Conservation (phyloP, 1,140 invertebrate genomes). For the Pogonomyrmex barbatus region DNA sequence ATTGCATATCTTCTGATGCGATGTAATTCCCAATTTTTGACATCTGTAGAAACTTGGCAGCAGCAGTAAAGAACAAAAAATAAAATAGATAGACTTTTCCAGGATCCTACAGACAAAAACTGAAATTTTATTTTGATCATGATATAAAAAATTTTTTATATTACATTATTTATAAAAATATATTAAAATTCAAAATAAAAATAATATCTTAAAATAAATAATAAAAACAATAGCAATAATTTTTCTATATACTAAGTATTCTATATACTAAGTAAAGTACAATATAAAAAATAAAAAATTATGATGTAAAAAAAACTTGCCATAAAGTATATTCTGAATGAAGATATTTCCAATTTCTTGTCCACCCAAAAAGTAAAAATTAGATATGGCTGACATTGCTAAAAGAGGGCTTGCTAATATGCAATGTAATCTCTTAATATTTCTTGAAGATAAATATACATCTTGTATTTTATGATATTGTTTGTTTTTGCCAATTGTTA, state of each 20-base stretch:
- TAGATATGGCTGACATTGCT: slow-evolving; percentile 92
- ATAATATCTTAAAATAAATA: slow-evolving; percentile 10
- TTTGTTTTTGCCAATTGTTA: slow-evolving; percentile 82
- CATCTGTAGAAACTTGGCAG: slow-evolving; percentile 85
- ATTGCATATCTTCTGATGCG: slow-evolving; percentile 1
- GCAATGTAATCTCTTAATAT: slow-evolving; percentile 88
- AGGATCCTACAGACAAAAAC: slow-evolving; percentile 82
- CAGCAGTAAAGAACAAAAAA: slow-evolving; percentile 86
- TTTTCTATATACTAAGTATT: not conserved
- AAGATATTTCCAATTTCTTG: slow-evolving; percentile 90
- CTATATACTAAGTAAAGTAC: not conserved
- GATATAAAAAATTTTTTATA: not conserved
- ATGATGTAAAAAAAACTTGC: slow-evolving; percentile 74
- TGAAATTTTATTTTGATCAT: slow-evolving; percentile 11
- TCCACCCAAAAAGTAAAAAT: slow-evolving; percentile 94
- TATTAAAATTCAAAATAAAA: not conserved
- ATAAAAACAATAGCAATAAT: slow-evolving; percentile 13
- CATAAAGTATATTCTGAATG: slow-evolving; percentile 85
- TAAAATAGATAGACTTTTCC: slow-evolving; percentile 74
- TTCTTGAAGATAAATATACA: slow-evolving; percentile 81
- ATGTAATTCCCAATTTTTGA: slow-evolving; percentile 77
- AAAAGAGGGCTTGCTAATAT: slow-evolving; percentile 90
- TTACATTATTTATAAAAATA: not conserved
- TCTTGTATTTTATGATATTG: slow-evolving; percentile 83
- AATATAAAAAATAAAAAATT: not conserved